phyloP scores from a whole-genome alignment of 2,113 vertebrate genomes.

The Rhinogobius similis region DNA sequence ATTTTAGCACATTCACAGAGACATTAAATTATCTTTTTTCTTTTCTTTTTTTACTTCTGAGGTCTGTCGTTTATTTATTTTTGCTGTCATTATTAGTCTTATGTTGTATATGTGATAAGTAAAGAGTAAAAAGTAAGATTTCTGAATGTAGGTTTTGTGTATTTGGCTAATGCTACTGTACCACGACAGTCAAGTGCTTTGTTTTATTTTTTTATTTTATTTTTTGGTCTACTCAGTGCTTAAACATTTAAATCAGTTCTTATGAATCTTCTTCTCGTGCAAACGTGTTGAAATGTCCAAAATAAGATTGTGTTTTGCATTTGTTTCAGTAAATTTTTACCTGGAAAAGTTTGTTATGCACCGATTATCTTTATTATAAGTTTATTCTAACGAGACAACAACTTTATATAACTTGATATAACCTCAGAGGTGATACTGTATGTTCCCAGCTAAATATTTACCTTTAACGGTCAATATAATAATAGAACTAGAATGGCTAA shows the following conservation, averaged over 20 bases:
- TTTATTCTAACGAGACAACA: no score
- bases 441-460: no score
- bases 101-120: conserved; percentile 14
- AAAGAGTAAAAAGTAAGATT: background rate
- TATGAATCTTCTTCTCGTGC: no score
- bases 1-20: no score
- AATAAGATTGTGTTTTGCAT: background rate
- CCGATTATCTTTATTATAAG: no score
- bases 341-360: background rate
- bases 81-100: background rate
- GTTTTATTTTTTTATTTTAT: background rate
- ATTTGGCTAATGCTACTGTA: no score
- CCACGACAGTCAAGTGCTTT: no score
- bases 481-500: no score
- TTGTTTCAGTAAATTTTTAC: conserved; percentile 40
- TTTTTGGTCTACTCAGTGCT: background rate
- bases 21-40: no score
- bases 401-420: no score
- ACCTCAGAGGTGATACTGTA: background rate
- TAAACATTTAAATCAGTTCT: background rate
- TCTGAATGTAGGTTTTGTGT: background rate
- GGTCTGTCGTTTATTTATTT: background rate
- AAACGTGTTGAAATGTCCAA: background rate
- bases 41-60: no score
- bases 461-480: no score